Evolutionary conservation across 2,797 vertebrate species (phyloP).

Genomic region (Lycodopsis pacificus): DNA sequence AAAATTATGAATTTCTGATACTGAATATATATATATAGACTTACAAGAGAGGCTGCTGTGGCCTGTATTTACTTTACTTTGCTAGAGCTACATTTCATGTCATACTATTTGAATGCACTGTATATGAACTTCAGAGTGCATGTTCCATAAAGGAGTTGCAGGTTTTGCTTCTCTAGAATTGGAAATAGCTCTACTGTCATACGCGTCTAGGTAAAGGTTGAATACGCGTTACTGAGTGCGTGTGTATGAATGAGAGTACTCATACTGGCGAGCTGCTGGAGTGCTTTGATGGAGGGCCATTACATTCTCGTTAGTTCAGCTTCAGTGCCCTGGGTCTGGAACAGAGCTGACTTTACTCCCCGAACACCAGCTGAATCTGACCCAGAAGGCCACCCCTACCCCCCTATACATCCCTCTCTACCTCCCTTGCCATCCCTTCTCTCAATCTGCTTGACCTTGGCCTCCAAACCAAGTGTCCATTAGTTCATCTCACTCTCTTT

Average conservation of each 20-base stretch:
- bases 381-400: constrained; percentile 47
- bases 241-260: constrained; percentile 17
- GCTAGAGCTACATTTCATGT: neutral
- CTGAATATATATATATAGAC: neutral
- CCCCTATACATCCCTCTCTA: constrained; percentile 24
- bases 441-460: constrained; percentile 50
- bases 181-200: neutral
- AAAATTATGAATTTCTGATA: neutral
- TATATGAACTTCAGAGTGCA: neutral
- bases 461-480: constrained; percentile 34
- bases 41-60: neutral
- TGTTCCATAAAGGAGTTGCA: neutral
- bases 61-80: neutral
- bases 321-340: constrained; percentile 65
- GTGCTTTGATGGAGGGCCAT: constrained; percentile 72
- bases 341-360: constrained; percentile 72
- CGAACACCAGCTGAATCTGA: constrained; percentile 51
- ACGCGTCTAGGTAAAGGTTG: constrained; percentile 7
- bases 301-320: constrained; percentile 81
- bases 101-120: neutral
- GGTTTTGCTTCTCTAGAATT: neutral
- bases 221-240: constrained; percentile 29
- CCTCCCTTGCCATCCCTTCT: constrained; percentile 9
- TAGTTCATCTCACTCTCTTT: constrained; percentile 20
- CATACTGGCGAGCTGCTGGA: constrained; percentile 37